Evolutionary conservation across 2,113 vertebrate species (phyloP).

Genomic region (Cryptotis parvus): DNA sequence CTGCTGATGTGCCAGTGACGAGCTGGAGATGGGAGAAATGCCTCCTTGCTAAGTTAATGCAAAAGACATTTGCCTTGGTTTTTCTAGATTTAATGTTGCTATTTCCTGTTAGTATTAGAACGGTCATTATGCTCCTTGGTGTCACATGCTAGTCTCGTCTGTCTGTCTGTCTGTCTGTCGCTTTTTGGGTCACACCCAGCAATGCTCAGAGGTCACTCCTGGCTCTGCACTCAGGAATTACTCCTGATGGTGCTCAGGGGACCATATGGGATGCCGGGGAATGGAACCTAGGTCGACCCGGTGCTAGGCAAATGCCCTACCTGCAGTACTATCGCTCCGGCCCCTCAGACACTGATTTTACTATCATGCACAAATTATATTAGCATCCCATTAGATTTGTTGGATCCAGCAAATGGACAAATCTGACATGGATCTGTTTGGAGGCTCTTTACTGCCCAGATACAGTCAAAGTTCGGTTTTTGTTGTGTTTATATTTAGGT

Average conservation of each 20-base stretch:
- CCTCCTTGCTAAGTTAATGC: background rate
- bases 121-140: constrained; percentile 66
- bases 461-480: background rate
- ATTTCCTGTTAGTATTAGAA: constrained; percentile 44
- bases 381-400: constrained; percentile 67
- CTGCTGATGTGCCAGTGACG: background rate
- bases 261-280: no score
- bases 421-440: constrained; percentile 58
- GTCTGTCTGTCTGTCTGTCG: no score
- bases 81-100: constrained; percentile 49
- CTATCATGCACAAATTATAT: constrained; percentile 66
- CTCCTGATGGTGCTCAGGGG: no score
- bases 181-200: no score
- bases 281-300: no score
- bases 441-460: constrained; percentile 38
- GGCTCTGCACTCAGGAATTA: no score
- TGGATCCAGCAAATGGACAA: constrained; percentile 64
- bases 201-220: no score
- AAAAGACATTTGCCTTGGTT: constrained; percentile 36
- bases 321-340: no score
- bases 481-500: background rate
- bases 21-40: constrained; percentile 9
- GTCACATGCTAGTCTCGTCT: no score
- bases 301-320: no score
- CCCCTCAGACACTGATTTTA: constrained; percentile 64